Percentiles rank a stretch among this genome's conserved stretches.
Evolutionary conservation across 1,140 invertebrate genomes (phyloP).

Genomic region (Drosophila parabipectinata): DNA sequence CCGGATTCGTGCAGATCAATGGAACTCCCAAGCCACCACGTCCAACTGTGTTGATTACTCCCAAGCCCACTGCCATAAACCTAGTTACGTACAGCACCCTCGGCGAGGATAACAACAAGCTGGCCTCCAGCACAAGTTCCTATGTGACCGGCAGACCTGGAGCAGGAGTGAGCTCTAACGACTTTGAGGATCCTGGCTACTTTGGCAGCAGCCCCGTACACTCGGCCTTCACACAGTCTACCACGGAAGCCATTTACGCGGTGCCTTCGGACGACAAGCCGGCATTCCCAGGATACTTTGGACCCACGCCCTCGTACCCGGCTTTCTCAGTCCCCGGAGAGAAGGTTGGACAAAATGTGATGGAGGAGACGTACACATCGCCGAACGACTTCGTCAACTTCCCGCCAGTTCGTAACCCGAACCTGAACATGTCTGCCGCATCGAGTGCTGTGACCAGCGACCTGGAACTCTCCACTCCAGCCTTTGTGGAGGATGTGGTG

Average conservation of each 20-base stretch:
- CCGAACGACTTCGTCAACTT: conserved; percentile 91
- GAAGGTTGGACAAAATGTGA: conserved; percentile 69
- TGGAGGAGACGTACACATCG: conserved; percentile 86
- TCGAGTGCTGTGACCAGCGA: conserved; percentile 87
- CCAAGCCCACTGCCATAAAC: conserved; percentile 86
- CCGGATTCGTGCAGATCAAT: conserved; percentile 74
- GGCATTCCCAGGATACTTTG: conserved; percentile 78
- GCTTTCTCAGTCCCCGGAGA: conserved; percentile 78
- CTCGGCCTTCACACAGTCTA: conserved; percentile 59
- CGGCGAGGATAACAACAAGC: conserved; percentile 29
- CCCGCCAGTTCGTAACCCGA: conserved; percentile 92
- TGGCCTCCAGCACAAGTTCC: conserved; percentile 84
- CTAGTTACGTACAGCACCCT: conserved; percentile 44
- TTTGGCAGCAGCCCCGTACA: conserved; percentile 71
- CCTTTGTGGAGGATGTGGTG: conserved; percentile 89
- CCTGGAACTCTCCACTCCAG: conserved; percentile 89
- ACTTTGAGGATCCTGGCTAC: conserved; percentile 82
- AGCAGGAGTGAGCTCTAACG: conserved; percentile 62
- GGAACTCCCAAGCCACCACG: conserved; percentile 84
- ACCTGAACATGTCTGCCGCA: conserved; percentile 88
- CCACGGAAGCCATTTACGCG: conserved; percentile 57
- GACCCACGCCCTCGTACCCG: conserved; percentile 77
- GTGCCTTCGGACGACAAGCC: conserved; percentile 77
- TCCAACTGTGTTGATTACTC: conserved; percentile 86
- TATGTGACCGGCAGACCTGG: conserved; percentile 84